Evolutionary conservation across 2,797 vertebrate species (phyloP), one percentile per base, ranked within the genome.

Genomic region (Artibeus jamaicensis): DNA sequence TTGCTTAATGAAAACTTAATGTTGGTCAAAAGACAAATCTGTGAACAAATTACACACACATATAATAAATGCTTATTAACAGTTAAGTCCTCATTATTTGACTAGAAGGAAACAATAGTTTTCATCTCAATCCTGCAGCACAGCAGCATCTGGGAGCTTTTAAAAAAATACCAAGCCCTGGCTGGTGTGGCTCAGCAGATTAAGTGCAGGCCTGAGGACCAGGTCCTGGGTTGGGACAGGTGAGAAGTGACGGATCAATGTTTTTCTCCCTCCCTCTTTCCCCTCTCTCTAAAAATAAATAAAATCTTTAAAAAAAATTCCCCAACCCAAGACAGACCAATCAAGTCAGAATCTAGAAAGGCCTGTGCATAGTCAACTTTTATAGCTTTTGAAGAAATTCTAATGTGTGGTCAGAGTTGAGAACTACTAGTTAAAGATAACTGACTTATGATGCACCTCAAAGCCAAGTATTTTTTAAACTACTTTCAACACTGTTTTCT

Each of bases 11-110:
- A 3, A 89, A 93, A 95, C 68, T 79, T 87, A 85, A 71, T 29
- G 55, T 68, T 37, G 74, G 26, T 81, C 65, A 93, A 84, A 96
- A 93, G 84, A 85, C 26, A 85, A 95, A 89, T 81, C 10, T 78
- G 39, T 50, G 87, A 96, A 86, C 37, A 68, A 92, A 86, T 76
- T 29, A 50, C 6, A 81, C 14, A 71, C 1, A 81, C 9, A 55
- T 4, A 62, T 62, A 93, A 46, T 22, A 84, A 88, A 86, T 44
- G 59, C 16, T 70, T 70, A 62, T 18, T 70, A 95, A 44, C 0
- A 71, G 70, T 79, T 81, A 94, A 92, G 65, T 88, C 22, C 74
- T 68, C 29, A 79, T 42, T 91, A 81, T 67, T 18, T 84, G 46
- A 93, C 59, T 68, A 84, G 32, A 76, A 73, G 24, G 24, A 68